Base-by-base conservation (phyloP, 1,140 invertebrate species). In the Hetaerina americana region DNA sequence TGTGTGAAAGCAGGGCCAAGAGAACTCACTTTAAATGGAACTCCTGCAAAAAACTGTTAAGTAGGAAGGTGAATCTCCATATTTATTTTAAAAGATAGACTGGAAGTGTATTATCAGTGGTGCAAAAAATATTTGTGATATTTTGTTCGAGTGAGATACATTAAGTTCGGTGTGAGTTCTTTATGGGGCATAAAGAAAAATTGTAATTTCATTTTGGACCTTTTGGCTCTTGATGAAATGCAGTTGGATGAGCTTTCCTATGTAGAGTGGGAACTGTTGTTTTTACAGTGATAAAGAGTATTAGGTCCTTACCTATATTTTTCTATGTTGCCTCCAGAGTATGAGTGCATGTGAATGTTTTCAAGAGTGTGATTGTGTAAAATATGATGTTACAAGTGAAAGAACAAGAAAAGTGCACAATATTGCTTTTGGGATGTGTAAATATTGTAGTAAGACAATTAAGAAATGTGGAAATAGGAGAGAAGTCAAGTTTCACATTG, bases 111-210 rank as follows among this genome's bases (percentile, higher is more conserved):
- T 27, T 68, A 24, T 68, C 26, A 25, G 27, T 68, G 67, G 27
- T 28, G 27, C 25, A 27, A 28, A 8, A n/a, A 28, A 68, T 27
- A 27, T 27, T 68, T 68, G 67, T 68, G 27, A 26, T 31, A 72
- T 66, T 10, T 25, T 40, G 24, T 27, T 27, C 26, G n/a, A n/a
- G 25, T 26, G 26, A 25, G 70, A 72, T 72, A 25, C 71, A 71
- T n/a, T n/a, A n/a, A 66, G 26, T 49, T 71, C n/a, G 57, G 24
- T 24, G 24, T 40, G 27, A 1, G 0, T 0, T 24, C 15, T 57
- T 2, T 12, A 57, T 2, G 15, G 40, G 40, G 40, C 3, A n/a
- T n/a, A n/a, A n/a, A n/a, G n/a, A n/a, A n/a, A n/a, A n/a, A n/a
- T n/a, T n/a, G n/a, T n/a, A n/a, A n/a, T n/a, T n/a, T n/a, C n/a